Conservation (phyloP, 1,140 invertebrate genomes). For the Drosophila mauritiana region DNA sequence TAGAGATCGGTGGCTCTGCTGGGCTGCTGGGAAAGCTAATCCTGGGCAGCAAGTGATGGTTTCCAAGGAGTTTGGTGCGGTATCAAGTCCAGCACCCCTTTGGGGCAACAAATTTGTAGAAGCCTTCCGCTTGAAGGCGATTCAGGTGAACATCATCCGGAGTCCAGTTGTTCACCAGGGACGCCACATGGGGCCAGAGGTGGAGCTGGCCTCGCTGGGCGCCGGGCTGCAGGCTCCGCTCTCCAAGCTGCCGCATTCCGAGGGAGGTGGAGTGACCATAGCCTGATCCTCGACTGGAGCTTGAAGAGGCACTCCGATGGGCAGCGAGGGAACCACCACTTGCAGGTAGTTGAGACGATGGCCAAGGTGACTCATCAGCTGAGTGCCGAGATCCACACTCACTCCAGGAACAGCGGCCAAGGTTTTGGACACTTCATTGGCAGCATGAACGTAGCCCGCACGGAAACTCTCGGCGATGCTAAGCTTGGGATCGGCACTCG, state of each 20-base stretch:
- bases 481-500: slow-evolving; percentile 76
- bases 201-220: slow-evolving; percentile 74
- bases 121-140: slow-evolving; percentile 51
- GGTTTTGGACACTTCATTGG: slow-evolving; percentile 90
- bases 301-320: slow-evolving; percentile 62
- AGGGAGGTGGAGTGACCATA: slow-evolving; percentile 77
- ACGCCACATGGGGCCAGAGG: slow-evolving; percentile 71
- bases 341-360: slow-evolving; percentile 89
- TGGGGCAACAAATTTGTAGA: slow-evolving; percentile 16
- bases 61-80: slow-evolving; percentile 3
- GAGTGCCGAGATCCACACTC: slow-evolving; percentile 93
- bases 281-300: slow-evolving; percentile 36
- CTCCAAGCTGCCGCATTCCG: slow-evolving; percentile 81
- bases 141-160: slow-evolving; percentile 11
- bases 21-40: background rate
- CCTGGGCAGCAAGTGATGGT: slow-evolving; percentile 4
- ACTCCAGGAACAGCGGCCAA: slow-evolving; percentile 93
- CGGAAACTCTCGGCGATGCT: slow-evolving; percentile 88
- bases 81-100: slow-evolving; percentile 26
- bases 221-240: slow-evolving; percentile 81
- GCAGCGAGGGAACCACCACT: slow-evolving; percentile 78
- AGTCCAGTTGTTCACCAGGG: slow-evolving; percentile 68
- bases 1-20: slow-evolving; percentile 6
- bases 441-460: slow-evolving; percentile 92
- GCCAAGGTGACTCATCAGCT: slow-evolving; percentile 94